Base-by-base conservation (phyloP, 2,888 invertebrate genomes). In the Mythimna impura region DNA sequence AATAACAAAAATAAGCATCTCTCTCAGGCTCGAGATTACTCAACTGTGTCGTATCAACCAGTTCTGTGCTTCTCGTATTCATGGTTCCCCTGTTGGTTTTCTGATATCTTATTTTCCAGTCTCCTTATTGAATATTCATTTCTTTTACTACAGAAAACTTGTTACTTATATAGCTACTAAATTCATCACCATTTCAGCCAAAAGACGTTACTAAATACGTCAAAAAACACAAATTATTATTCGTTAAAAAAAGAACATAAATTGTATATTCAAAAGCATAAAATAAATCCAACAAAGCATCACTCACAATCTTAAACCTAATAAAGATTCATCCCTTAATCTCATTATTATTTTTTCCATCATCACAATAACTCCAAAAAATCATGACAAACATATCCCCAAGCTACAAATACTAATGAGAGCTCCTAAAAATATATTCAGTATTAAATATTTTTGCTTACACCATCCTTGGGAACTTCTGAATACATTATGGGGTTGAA, bases 401-500 rank as follows among this genome's bases (percentile, higher is more conserved):
- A 2, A 30, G 66, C 50, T 61, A 62, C 62, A 75, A n/a, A 58
- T 67, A 57, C 58, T 67, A 76, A 66, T 70, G 78, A 61, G 55
- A 30, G 22, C 25, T 10, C n/a, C 57, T 17, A 76, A 80, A 82
- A 81, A 79, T 65, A 52, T 36, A 76, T 62, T 64, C 79, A 63
- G 57, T 71, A 61, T 86, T 87, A 86, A 88, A 88, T 84, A 84
- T 89, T 90, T 89, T 91, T 89, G 87, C 86, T 86, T 88, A 86
- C 88, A 90, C 90, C 91, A 89, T 90, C 91, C 89, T 86, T 86
- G 84, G 82, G 83, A 86, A 77, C 88, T 86, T 87, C 86, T 92
- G 91, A 92, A 92, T 92, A 92, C 87, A 90, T 92, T 88, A 91
- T 86, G 78, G 78, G 83, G 73, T 85, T 87, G 86, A 89, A 88